Evolutionary conservation across 2,113 vertebrate genomes (phyloP).

Genomic region (Pterocles orientalis): DNA sequence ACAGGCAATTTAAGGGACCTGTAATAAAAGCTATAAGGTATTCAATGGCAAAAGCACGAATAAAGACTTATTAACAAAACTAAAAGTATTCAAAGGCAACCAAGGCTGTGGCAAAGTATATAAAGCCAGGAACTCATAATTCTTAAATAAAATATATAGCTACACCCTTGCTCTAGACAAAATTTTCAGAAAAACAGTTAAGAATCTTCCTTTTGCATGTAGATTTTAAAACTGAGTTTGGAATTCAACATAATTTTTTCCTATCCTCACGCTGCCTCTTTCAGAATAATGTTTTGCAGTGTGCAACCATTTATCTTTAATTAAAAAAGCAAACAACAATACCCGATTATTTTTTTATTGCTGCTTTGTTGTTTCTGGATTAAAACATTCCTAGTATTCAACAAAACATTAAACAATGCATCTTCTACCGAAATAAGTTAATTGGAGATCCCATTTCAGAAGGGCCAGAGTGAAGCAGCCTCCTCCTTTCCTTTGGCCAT

Average conservation of each 20-base stretch:
- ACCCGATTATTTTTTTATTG: neutral
- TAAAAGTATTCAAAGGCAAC: neutral
- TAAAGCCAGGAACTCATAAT: neutral
- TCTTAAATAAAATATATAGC: neutral
- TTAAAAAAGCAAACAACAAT: neutral
- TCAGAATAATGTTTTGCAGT: neutral
- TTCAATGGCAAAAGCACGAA: neutral
- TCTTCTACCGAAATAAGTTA: neutral
- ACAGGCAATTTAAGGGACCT: neutral
- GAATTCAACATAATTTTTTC: neutral
- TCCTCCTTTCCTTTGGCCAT: neutral
- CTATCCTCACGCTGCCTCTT: neutral
- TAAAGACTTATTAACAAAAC: neutral
- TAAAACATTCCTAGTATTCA: neutral
- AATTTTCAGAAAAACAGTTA: neutral
- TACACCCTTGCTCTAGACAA: neutral
- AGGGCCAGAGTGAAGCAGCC: neutral
- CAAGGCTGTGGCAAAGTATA: neutral
- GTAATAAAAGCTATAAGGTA: neutral
- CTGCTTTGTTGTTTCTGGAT: neutral
- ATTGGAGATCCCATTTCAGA: neutral
- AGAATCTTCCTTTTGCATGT: neutral
- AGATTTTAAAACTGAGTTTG: neutral
- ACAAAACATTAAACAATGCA: rapidly evolving
- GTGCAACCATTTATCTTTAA: neutral